Percentiles rank a stretch among this genome's conserved stretches.
phyloP scores from a whole-genome alignment of 2,888 invertebrate genomes.

The Formica aserva region DNA sequence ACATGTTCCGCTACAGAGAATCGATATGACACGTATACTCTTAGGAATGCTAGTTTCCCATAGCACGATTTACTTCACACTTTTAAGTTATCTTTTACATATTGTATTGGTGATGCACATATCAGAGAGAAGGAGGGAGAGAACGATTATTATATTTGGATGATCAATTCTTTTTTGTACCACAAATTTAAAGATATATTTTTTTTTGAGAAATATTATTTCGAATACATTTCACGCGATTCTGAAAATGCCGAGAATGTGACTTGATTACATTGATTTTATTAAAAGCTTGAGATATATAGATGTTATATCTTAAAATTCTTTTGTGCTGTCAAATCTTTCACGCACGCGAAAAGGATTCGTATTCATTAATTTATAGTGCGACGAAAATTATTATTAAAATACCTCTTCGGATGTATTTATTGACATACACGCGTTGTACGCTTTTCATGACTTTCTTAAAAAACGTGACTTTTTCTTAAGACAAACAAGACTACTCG shows the following conservation, averaged over 20 bases:
- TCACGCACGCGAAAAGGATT: slow-evolving; percentile 58
- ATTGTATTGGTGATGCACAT: neutral
- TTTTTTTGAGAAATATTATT: neutral
- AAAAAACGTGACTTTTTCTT: slow-evolving; percentile 61
- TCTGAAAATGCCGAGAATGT: neutral
- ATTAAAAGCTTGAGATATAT: neutral
- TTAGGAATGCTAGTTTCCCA: slow-evolving; percentile 71
- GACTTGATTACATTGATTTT: slow-evolving; percentile 21
- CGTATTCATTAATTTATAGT: slow-evolving; percentile 72
- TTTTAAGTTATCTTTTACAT: neutral
- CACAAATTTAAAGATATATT: neutral
- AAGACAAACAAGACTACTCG: slow-evolving; percentile 64
- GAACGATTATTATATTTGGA: neutral
- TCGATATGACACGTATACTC: slow-evolving; percentile 78
- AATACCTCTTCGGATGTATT: slow-evolving; percentile 73
- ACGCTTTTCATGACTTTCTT: slow-evolving; percentile 41
- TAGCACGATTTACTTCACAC: slow-evolving; percentile 4
- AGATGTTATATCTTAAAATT: neutral
- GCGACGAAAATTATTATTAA: slow-evolving; percentile 79
- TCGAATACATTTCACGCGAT: neutral
- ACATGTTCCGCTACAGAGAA: slow-evolving; percentile 68
- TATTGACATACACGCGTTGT: slow-evolving; percentile 74
- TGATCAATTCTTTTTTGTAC: neutral
- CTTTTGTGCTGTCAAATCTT: slow-evolving; percentile 32
- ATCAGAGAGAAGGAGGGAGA: neutral